Percentiles rank a stretch among this genome's conserved stretches.
Conservation (phyloP, 2,797 vertebrate species). For the Molossus alvarezi region DNA sequence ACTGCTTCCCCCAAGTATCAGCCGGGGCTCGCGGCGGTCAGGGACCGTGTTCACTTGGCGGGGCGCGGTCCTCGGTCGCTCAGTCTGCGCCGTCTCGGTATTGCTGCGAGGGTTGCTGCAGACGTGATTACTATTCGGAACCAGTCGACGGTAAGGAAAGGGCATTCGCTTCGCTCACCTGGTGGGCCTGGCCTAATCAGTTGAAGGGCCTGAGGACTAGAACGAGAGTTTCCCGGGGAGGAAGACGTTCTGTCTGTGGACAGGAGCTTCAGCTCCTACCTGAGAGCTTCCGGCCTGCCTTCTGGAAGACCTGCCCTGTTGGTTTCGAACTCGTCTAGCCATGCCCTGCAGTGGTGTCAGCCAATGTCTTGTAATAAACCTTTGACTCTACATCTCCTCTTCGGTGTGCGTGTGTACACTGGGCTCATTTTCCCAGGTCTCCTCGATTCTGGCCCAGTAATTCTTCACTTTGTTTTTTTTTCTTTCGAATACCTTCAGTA, state of each 20-base stretch:
- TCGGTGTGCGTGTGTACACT: neutral
- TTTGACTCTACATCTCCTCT: no score
- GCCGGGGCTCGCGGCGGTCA: no score
- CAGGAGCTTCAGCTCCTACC: neutral
- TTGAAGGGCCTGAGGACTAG: neutral
- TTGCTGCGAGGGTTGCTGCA: neutral
- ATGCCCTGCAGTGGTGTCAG: no score
- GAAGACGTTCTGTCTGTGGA: neutral
- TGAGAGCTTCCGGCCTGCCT: neutral
- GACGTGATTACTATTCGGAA: neutral
- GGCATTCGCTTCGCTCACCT: neutral
- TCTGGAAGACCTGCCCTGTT: no score
- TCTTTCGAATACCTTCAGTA: neutral
- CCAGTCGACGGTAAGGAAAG: neutral
- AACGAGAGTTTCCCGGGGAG: neutral
- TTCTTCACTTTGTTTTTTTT: rapidly evolving
- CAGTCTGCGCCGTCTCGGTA: no score
- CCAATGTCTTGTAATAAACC: no score
- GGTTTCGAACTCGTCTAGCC: no score
- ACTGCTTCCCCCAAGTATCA: neutral
- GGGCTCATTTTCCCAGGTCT: neutral
- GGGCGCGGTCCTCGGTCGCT: no score
- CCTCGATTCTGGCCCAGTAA: neutral
- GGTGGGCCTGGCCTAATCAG: neutral
- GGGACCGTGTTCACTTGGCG: no score